Base-by-base conservation (phyloP, 2,888 invertebrate genomes). In the Hecatera dysodea region DNA sequence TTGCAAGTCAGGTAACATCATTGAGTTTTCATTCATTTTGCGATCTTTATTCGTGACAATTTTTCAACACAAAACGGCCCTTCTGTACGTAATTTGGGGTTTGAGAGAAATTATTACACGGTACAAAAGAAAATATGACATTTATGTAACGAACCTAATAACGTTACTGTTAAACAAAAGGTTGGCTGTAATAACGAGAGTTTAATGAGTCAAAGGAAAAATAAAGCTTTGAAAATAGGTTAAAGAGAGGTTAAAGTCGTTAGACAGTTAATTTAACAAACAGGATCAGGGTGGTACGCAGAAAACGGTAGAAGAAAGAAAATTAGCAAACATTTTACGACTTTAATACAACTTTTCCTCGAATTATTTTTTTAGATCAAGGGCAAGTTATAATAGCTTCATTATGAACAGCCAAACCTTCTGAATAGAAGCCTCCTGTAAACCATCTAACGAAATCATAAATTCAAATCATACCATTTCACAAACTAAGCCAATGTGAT, bases 111-210 rank as follows among this genome's bases (percentile, higher is more conserved):
- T 75, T 70, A 78, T 82, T 68, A 81, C 65, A 72, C 48, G 61
- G 53, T 52, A 75, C 56, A 72, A 68, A 76, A 70, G 72, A 78
- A 73, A 82, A 84, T 69, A 78, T 60, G 67, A 50, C 78, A 70
- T 82, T 82, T 72, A 53, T 69, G 22, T 84, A 78, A 77, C 63
- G 59, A 84, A 71, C 52, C 53, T 60, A 78, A 82, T 75, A 69
- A 78, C 53, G 67, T 67, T 60, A 60, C 68, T 66, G 33, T 70
- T 59, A 46, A 70, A 84, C 67, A 74, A 75, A 72, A 74, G 57
- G 61, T 68, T 71, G 60, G 60, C 67, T 56, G 71, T 69, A 83
- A 83, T 81, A 80, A 78, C 69, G 55, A 57, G 67, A 72, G 62
- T 67, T 67, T 78, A 72, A 80, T 78, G 82, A 69, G 60, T 67